Evolutionary conservation across 2,797 vertebrate genomes (phyloP), one percentile per base, ranked within the genome.

Genomic region (Coregonus ussuriensis): DNA sequence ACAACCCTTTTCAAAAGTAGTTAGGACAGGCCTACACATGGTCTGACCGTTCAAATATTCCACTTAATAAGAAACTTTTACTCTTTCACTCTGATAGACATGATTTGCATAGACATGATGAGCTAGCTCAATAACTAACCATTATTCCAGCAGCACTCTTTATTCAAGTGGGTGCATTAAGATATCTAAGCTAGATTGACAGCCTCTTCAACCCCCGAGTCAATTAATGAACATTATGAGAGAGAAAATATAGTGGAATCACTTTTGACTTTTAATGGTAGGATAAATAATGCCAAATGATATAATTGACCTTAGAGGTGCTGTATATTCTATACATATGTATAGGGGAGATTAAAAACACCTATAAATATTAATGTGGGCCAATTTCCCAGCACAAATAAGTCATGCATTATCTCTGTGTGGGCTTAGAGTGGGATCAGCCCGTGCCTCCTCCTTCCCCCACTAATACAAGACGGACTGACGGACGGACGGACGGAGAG

Each of bases 341-440:
- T 91, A 93, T 88, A 91, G 81, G 79, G 81, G 83, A 91, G 92
- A 94, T 93, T 91, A 93, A 93, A 91, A 88, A 87, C 86, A 91
- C 82, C 84, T 86, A 93, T 94, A 91, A 94, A 94, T 94, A 95
- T 94, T 93, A 93, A 94, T 92, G 90, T 66, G 41, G 83, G 83
- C 86, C 84, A 92, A 93, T 92, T 92, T 93, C 84, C 88, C 88
- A 86, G 87, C 80, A 87, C 88, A 91, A 93, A 93, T 88, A 92
- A 89, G 88, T 89, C 80, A 88, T 89, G 91, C 85, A 90, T 93
- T 94, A 93, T 93, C 92, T 90, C 80, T 87, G 85, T 90, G 91
- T 88, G 88, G 89, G 90, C 82, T 90, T 85, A 87, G 83, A 91
- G 90, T 87, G 87, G 88, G 87, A 81, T 86, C 84, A 73, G 86